phyloP scores from a whole-genome alignment of 2,113 vertebrate genomes.

The Gallinago jamesoni region DNA sequence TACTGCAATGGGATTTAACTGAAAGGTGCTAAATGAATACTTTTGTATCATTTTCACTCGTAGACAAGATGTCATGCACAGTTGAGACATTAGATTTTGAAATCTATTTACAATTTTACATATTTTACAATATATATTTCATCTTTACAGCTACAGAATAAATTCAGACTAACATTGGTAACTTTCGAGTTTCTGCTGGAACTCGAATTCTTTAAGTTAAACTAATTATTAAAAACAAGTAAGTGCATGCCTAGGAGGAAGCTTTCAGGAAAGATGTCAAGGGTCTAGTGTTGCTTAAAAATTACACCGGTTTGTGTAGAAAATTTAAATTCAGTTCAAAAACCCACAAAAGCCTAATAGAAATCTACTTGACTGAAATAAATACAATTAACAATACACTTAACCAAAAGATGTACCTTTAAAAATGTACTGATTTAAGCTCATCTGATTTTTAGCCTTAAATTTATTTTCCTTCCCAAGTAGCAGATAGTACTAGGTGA shows the following conservation, averaged over 20 bases:
- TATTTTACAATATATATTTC: constrained; percentile 72
- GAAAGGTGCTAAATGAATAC: constrained; percentile 15
- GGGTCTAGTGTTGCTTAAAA: constrained; percentile 59
- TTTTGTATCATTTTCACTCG: constrained; percentile 4
- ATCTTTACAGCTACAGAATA: constrained; percentile 70
- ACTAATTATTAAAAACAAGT: constrained; percentile 46
- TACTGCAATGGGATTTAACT: background rate
- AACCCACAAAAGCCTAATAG: constrained; percentile 63
- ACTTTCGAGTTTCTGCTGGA: background rate
- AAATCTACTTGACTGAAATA: constrained; percentile 74
- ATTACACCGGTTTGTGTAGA: constrained; percentile 52
- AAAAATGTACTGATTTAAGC: constrained; percentile 62
- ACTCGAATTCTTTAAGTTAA: background rate
- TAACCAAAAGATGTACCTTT: constrained; percentile 61
- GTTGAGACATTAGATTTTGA: background rate
- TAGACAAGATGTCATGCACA: constrained; percentile 58
- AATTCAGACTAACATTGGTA: constrained; percentile 43
- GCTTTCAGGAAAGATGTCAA: constrained; percentile 3
- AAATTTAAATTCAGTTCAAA: constrained; percentile 62
- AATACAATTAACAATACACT: constrained; percentile 69
- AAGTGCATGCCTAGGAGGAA: constrained; percentile 57
- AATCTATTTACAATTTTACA: constrained; percentile 81
- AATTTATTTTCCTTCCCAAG: constrained; percentile 14
- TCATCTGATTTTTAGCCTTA: constrained; percentile 25
- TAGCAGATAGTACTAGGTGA: background rate